Conservation (phyloP, 2,888 invertebrate species). For the Leuctra nigra region DNA sequence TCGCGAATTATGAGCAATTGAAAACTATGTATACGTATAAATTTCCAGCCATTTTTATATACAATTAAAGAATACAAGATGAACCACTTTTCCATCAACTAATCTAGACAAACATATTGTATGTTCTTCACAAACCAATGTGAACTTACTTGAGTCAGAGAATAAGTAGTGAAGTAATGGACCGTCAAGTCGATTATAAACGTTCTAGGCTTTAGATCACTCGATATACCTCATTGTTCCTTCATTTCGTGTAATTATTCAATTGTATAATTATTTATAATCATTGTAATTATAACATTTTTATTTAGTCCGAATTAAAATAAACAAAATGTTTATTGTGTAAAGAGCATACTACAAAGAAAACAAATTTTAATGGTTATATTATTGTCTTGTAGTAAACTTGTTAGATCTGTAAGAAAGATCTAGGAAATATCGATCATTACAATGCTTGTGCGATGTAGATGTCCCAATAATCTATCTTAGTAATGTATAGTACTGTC, state of each 20-base stretch:
- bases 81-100: conserved; percentile 3
- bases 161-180: not conserved
- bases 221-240: conserved; percentile 19
- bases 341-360: not conserved
- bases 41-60: conserved; percentile 18
- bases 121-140: not conserved
- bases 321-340: conserved; percentile 15
- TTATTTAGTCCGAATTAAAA: conserved; percentile 15
- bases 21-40: conserved; percentile 17
- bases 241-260: conserved; percentile 11
- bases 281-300: conserved; percentile 9
- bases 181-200: not conserved
- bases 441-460: conserved; percentile 13
- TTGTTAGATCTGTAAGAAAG: not conserved
- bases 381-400: conserved; percentile 12
- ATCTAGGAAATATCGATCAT: not conserved
- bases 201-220: conserved; percentile 14
- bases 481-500: conserved; percentile 26
- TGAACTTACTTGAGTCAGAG: conserved; percentile 1
- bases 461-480: conserved; percentile 17
- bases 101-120: not conserved
- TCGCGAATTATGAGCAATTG: no score
- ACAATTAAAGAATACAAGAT: conserved; percentile 6
- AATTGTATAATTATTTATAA: conserved; percentile 8
- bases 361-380: not conserved